These are phyloP conservation scores for Cheirogaleus medius DNA, from an alignment of 2,113 vertebrate genomes.

Conservation along the genomic window DNA sequence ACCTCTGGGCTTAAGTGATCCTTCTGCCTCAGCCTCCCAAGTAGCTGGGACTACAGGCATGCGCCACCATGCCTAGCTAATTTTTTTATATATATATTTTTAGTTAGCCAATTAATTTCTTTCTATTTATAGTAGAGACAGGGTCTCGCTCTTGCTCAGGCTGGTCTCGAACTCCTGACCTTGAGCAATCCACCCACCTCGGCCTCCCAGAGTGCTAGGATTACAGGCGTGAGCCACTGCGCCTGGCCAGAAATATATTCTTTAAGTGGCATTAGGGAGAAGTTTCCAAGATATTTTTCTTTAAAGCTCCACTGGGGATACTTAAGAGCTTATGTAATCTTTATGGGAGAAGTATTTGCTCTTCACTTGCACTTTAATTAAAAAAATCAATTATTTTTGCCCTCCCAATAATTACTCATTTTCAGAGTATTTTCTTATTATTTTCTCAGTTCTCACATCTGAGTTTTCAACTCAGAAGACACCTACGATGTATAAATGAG, in stretches of 20 bases:
- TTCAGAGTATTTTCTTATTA: conserved; percentile 4
- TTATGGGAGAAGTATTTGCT: conserved; percentile 9
- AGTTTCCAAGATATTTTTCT: not conserved
- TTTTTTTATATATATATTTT: too few species aligned
- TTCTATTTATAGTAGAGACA: too few species aligned
- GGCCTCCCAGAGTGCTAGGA: too few species aligned
- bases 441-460: not conserved
- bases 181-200: too few species aligned
- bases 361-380: conserved; percentile 25
- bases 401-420: not conserved
- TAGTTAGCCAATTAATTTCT: too few species aligned
- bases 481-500: not conserved
- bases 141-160: too few species aligned
- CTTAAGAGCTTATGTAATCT: not conserved
- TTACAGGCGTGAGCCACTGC: too few species aligned
- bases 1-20: too few species aligned
- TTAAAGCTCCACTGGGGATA: not conserved
- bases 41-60: too few species aligned
- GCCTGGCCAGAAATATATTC: not conserved
- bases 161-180: too few species aligned
- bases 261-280: not conserved
- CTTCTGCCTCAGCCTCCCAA: too few species aligned
- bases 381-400: not conserved
- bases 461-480: not conserved
- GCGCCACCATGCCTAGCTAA: too few species aligned